These are phyloP conservation scores for Drosophila seguyi DNA, from an alignment of 1,140 invertebrate genomes.

Conservation along the genomic window DNA sequence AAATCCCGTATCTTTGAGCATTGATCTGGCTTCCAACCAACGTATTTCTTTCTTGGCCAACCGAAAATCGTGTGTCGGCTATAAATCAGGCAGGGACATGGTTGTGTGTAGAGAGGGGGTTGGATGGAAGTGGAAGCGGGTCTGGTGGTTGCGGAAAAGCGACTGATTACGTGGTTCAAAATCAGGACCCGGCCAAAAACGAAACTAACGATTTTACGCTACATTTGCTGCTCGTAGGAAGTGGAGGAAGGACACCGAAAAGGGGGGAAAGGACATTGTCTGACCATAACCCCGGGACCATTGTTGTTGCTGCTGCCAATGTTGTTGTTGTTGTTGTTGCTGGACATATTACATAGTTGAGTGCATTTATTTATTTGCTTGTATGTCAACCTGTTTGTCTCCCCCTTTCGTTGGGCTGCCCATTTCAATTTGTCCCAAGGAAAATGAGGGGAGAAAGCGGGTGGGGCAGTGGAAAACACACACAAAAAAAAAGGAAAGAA, in stretches of 20 bases:
- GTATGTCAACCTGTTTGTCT: slow-evolving; percentile 78
- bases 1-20: slow-evolving; percentile 24
- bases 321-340: slow-evolving; percentile 26
- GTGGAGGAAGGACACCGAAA: not conserved
- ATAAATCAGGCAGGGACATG: slow-evolving; percentile 54
- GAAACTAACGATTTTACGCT: slow-evolving; percentile 82
- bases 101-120: not conserved
- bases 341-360: slow-evolving; percentile 82
- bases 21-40: slow-evolving; percentile 38
- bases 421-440: slow-evolving; percentile 30
- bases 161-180: slow-evolving; percentile 51
- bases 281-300: slow-evolving; percentile 45
- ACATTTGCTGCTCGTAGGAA: slow-evolving; percentile 77
- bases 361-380: slow-evolving; percentile 83
- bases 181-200: slow-evolving; percentile 51
- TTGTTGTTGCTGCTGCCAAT: slow-evolving; percentile 10
- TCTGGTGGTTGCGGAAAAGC: slow-evolving; percentile 14
- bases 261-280: slow-evolving; percentile 29
- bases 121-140: not conserved
- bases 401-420: slow-evolving; percentile 37
- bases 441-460: not conserved
- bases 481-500: not conserved
- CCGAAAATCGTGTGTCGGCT: slow-evolving; percentile 52
- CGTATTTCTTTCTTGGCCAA: slow-evolving; percentile 32
- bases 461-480: not conserved